Evolutionary conservation across 2,113 vertebrate species (phyloP).

Genomic region (Chaetodon trifascialis): DNA sequence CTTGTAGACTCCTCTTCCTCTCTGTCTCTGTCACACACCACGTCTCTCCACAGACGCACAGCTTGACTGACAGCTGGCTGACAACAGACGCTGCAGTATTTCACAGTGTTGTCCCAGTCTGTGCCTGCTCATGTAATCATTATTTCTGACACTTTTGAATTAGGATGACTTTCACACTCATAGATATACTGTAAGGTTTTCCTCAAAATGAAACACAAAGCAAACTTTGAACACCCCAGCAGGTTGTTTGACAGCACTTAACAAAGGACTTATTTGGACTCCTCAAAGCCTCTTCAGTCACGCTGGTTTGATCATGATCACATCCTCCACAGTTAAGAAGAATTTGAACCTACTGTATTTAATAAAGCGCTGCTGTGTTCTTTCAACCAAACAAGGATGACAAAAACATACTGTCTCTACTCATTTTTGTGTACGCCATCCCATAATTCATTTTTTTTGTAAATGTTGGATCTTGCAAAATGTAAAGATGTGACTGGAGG

Average conservation of each 20-base stretch:
- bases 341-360: neutral
- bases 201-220: neutral
- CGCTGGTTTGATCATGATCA: neutral
- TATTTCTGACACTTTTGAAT: neutral
- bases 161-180: neutral
- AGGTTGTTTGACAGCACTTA: neutral
- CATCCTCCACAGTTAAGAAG: neutral
- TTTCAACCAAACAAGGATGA: neutral
- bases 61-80: constrained; percentile 28
- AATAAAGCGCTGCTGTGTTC: neutral
- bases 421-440: neutral
- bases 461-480: neutral
- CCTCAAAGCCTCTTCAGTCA: neutral
- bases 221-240: neutral
- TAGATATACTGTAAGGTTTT: neutral
- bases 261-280: neutral
- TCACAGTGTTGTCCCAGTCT: neutral
- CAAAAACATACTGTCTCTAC: neutral
- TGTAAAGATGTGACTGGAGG: neutral
- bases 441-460: neutral
- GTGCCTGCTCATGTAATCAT: constrained; percentile 15
- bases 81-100: constrained; percentile 28
- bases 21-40: neutral
- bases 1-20: neutral
- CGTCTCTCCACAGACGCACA: neutral